Conservation (phyloP, 1,140 invertebrate species). For the Drosophila pandora region DNA sequence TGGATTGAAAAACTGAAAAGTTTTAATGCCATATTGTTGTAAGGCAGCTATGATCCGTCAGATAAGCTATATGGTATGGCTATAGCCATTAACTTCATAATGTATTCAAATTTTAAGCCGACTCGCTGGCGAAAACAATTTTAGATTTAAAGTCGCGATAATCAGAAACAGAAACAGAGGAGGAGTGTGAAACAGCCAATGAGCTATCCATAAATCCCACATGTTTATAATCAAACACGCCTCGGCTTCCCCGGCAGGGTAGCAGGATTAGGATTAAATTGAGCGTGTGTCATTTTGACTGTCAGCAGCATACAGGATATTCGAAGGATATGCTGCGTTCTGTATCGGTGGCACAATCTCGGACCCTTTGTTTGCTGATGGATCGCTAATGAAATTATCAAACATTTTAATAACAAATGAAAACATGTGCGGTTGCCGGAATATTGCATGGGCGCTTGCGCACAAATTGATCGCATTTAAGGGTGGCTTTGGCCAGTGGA, state of each 20-base stretch:
- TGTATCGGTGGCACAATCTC: constrained; percentile 47
- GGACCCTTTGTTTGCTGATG: constrained; percentile 63
- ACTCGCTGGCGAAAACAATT: constrained; percentile 25
- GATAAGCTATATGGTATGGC: constrained; percentile 25
- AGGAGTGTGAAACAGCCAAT: constrained; percentile 65
- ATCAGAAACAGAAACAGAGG: constrained; percentile 31
- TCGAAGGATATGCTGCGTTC: background rate
- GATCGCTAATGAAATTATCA: constrained; percentile 82
- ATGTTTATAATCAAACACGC: constrained; percentile 82
- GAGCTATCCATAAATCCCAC: constrained; percentile 76
- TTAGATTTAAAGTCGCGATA: constrained; percentile 64
- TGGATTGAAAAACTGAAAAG: constrained; percentile 46
- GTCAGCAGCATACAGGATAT: constrained; percentile 17
- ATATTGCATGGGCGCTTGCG: constrained; percentile 74
- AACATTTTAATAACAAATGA: constrained; percentile 84
- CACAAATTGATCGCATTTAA: constrained; percentile 54
- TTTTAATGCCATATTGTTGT: constrained; percentile 12
- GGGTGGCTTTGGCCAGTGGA: constrained; percentile 16
- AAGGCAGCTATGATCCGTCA: constrained; percentile 24
- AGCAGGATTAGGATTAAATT: constrained; percentile 81
- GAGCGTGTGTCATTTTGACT: constrained; percentile 69
- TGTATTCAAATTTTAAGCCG: constrained; percentile 73
- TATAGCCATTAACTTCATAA: constrained; percentile 38
- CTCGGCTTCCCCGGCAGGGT: constrained; percentile 7
- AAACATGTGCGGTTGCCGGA: constrained; percentile 82